Base-by-base conservation (phyloP, 2,797 vertebrate genomes). In the Pyrocephalus nanus region DNA sequence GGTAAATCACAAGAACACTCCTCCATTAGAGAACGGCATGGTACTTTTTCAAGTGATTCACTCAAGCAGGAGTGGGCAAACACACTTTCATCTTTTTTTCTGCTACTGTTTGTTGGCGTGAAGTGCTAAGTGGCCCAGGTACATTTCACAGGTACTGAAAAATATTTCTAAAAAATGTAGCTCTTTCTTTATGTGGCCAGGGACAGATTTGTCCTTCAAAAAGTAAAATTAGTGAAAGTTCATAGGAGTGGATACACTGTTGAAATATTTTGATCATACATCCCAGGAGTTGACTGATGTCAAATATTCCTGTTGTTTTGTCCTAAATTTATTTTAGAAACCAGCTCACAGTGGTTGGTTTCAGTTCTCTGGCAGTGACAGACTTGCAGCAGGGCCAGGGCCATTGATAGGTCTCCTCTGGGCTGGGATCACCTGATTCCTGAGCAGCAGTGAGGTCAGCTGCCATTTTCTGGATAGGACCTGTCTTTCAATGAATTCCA, bases 1-100 rank as follows among this genome's bases (percentile, higher is more conserved):
- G 87, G 79, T 94, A 94, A 93, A 96, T 95, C 94, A 96, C 60
- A 85, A 90, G 96, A 90, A 92, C 80, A 61, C 93, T 96, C 90
- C 66, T 95, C 91, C 94, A 95, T 95, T 93, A 96, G 60, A 67
- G 85, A 97, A 78, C 88, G 67, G 93, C 95, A 90, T 96, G 95
- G 86, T 93, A 95, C 88, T 84, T 92, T 91, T 94, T 96, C 94
- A 92, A 96, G 95, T 96, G 95, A 92, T 94, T 95, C 95, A 92
- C 95, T 96, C 57, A 32, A 79, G 61, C 80, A 86, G 57, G 74
- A 95, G 90, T 95, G 80, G 90, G 95, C 90, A 96, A 96, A 97
- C 92, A 94, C 36, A 29, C 76, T 92, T 95, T 93, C 58, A 88
- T 86, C 82, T 77, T 69, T 90, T 87, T 92, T 90, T 71, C 53